Percentiles rank a stretch among this genome's conserved stretches.
These are phyloP conservation scores for Aurelia sp. DNA, from an alignment of 30 jellyfish, hydroid and myxozoan genomes.

Conservation along the genomic window DNA sequence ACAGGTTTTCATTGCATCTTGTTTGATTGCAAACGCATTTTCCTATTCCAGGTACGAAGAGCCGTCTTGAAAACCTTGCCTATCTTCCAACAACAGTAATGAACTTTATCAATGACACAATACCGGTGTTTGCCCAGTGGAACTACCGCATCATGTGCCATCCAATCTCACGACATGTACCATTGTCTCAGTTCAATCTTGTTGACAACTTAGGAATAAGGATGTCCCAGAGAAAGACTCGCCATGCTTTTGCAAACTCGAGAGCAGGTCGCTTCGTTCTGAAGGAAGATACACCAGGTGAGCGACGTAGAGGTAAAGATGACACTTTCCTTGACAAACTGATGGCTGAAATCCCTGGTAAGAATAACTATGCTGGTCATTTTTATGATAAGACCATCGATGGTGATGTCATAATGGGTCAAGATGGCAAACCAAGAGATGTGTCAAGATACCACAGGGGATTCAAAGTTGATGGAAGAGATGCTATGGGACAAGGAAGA, in stretches of 20 bases:
- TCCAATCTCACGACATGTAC: slow-evolving; percentile 67
- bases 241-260: slow-evolving; percentile 34
- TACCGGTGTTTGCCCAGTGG: slow-evolving; percentile 92
- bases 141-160: slow-evolving; percentile 92
- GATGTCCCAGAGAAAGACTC: slow-evolving; percentile 43
- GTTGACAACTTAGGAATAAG: slow-evolving; percentile 66
- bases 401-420: slow-evolving; percentile 17
- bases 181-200: slow-evolving; percentile 49
- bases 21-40: background rate
- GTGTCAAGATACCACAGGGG: slow-evolving; percentile 77
- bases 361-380: slow-evolving; percentile 65
- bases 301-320: slow-evolving; percentile 3
- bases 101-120: slow-evolving; percentile 60
- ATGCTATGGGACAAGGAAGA: slow-evolving; percentile 82
- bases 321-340: slow-evolving; percentile 36
- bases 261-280: slow-evolving; percentile 82
- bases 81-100: slow-evolving; percentile 79
- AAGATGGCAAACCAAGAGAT: slow-evolving; percentile 45
- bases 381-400: slow-evolving; percentile 49
- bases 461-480: slow-evolving; percentile 57
- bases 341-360: slow-evolving; percentile 76
- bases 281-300: slow-evolving; percentile 14
- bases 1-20: no score
- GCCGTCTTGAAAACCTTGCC: slow-evolving; percentile 86
- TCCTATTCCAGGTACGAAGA: slow-evolving; percentile 63